These are phyloP conservation scores for Diprion similis DNA, from an alignment of 1,140 invertebrate genomes.

Conservation along the genomic window DNA sequence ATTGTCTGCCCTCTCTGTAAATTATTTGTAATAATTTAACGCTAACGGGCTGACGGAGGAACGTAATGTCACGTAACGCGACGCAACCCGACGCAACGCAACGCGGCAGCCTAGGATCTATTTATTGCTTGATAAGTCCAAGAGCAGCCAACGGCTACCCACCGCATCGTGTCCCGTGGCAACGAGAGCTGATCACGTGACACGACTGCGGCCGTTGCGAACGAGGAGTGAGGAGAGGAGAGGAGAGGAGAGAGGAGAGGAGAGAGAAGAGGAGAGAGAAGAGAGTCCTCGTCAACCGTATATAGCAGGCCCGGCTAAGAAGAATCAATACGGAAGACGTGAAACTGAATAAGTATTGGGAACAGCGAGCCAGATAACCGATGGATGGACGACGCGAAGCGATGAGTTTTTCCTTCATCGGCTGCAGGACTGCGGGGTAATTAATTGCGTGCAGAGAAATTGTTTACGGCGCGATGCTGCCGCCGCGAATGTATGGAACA, in stretches of 20 bases:
- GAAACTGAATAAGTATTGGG: constrained; percentile 2
- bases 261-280: background rate
- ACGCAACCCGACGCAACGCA: background rate
- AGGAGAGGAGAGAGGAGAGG: background rate
- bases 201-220: background rate
- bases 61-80: background rate
- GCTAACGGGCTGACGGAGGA: background rate
- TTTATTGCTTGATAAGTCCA: constrained; percentile 4
- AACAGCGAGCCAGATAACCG: no score
- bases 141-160: background rate
- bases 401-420: no score
- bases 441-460: no score
- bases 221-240: background rate
- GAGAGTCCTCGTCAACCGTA: background rate
- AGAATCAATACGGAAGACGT: constrained; percentile 5
- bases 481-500: no score
- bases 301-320: background rate
- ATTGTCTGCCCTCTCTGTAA: no score
- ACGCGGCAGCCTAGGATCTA: background rate
- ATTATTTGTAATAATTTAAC: no score
- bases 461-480: no score
- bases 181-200: background rate
- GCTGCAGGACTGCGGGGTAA: no score
- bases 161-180: constrained; percentile 1
- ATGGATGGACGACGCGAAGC: no score